Base-by-base conservation (phyloP, 2,113 vertebrate genomes). In the Calyptommatus sinebrachiatus region DNA sequence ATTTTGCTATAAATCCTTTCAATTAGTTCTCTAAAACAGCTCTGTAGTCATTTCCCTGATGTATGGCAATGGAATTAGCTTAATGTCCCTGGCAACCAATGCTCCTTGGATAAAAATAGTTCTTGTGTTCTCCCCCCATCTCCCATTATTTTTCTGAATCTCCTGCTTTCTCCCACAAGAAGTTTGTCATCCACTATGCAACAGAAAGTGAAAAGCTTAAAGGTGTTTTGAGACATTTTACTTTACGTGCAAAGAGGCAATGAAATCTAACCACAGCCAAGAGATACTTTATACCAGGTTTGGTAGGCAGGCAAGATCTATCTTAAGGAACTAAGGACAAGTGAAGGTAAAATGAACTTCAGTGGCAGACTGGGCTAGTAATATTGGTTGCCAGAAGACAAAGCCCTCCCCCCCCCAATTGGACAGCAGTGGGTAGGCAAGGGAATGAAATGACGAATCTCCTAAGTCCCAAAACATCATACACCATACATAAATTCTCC, bases 1-100 rank as follows among this genome's bases (percentile, higher is more conserved):
- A 79, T 93, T 91, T 94, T 88, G 84, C 87, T 86, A 89, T 86
- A 91, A 93, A 93, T 92, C 88, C 87, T 84, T 22, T 68, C 90
- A 92, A 89, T 94, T 89, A 94, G 87, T 87, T 76, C 82, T 85
- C 84, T 87, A 86, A 87, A 91, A 90, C 79, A 84, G 76, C 26
- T 6, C 60, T 2, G 16, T 85, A 78, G 87, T 84, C 1, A 0
- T 80, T 84, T 82, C 75, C 84, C 73, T 89, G 87, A 91, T 89
- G 48, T 18, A 91, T 28, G 53, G 84, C 69, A 73, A 87, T 85
- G 45, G 79, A 93, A 91, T 91, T 89, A 87, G 88, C 87, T 89
- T 88, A 83, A 85, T 35, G 73, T 80, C 83, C 87, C 87, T 90
- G 90, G 87, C 81, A 93, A 90, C 84, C 65, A 76, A 76, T 86